phyloP scores from a whole-genome alignment of 2,113 vertebrate genomes.

The Corythaixoides concolor region DNA sequence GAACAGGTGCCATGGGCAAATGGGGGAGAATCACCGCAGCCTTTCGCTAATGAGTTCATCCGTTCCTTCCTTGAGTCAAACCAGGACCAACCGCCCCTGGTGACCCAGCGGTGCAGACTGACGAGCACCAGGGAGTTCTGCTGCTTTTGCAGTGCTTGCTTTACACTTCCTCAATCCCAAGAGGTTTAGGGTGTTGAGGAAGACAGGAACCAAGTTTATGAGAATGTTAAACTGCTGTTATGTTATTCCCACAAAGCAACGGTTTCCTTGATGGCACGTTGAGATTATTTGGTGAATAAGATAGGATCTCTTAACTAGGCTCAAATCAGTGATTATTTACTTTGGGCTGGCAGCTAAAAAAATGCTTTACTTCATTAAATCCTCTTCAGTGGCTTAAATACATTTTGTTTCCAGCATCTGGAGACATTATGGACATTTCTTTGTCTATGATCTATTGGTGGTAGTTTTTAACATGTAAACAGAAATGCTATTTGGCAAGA shows the following conservation, averaged over 20 bases:
- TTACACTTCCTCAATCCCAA: neutral
- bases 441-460: conserved; percentile 37
- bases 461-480: conserved; percentile 52
- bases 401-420: conserved; percentile 41
- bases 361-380: conserved; percentile 54
- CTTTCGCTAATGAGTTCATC: neutral
- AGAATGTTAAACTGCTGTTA: neutral
- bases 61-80: neutral
- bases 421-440: conserved; percentile 47
- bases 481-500: conserved; percentile 53
- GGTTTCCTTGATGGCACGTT: neutral
- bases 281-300: neutral
- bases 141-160: neutral
- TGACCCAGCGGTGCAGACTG: neutral
- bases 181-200: neutral
- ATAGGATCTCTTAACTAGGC: neutral
- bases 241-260: conserved; percentile 4
- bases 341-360: conserved; percentile 39
- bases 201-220: neutral
- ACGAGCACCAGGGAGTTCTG: rapidly evolving
- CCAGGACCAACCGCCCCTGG: neutral
- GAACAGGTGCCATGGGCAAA: neutral
- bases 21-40: neutral
- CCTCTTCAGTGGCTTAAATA: conserved; percentile 21
- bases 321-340: conserved; percentile 49